Base-by-base conservation (phyloP, 1,140 invertebrate species). In the Caenorhabditis inopinata region DNA sequence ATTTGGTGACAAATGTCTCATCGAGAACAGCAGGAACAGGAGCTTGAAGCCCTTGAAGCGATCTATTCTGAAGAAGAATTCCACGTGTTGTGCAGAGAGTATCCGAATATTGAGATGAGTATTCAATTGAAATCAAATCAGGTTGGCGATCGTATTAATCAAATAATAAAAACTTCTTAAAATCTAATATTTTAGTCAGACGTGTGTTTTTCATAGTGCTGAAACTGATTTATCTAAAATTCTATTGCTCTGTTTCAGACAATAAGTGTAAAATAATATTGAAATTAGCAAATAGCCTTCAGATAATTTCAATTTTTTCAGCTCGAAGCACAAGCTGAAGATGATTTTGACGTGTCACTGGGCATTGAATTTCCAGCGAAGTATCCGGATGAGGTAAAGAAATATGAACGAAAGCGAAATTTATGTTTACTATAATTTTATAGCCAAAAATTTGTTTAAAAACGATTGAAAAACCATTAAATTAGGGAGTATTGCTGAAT, bases 11-110 rank as follows among this genome's bases (percentile, higher is more conserved):
- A 58, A 49, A 81, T 81, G 79, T 48, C 76, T 11, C 49, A 81
- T 51, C 75, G 82, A 49, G 76, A 85, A 35, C 62, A 83, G 25
- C 84, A 85, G 62, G 68, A 75, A 38, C 38, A 83, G 25, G 84
- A 85, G 35, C 32, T 85, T 23, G 84, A 85, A 27, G 82, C 84
- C 6, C 53, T 85, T 9, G 77, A 82, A 49, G 51, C 82, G 16
- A 84, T 85, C 32, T 85, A 85, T 62, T 49, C 75, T n/a, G 80
- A 81, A 42, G 74, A 85, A 18, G 84, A 85, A 62, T 27, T 84
- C 9, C 84, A 85, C 11, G 75, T 83, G 9, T 16, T 82, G 4
- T 62, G 58, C 35, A 35, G 75, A 1, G 68, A 85, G 16, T 85
- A 85, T 76, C 85, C 85, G 23, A 78, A 81, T 21, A 85, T 85